Evolutionary conservation across 2,888 invertebrate genomes (phyloP), one percentile per base, ranked within the genome.

Genomic region (Flexamia atlantica): DNA sequence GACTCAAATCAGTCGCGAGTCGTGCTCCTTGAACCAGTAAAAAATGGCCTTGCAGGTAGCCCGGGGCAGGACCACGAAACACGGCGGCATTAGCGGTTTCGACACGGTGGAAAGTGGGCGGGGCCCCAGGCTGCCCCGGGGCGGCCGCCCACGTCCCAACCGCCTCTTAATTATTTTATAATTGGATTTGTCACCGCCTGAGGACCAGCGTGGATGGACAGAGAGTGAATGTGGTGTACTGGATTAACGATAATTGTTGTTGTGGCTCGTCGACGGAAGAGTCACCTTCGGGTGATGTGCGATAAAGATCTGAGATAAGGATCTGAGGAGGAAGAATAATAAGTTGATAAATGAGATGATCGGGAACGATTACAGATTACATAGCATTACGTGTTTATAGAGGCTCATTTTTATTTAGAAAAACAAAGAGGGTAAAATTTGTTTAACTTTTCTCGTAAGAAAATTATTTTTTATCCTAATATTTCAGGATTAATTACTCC

Each of bases 11-110:
- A 57, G 12, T 14, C 30, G 4, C 25, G 28, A 64, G 20, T 64
- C 64, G 64, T 64, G 64, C 64, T 28, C 64, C 64, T 64, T 64
- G 64, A 30, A 14, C 64, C 64, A 28, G 64, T 64, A 64, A 64
- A 64, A 64, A 64, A 64, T 20, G 64, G 64, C 64, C 64, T 64
- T 64, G 64, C 28, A 5, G 64, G 14, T 23, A 5, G 64, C 28
- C 64, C 30, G 64, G n/a, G 64, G 64, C 28, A 28, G 64, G 64
- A 57, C 57, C 50, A 50, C 50, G 50, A 50, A 50, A 50, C 50
- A 3, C 57, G 57, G 9, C 23, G 50, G n/a, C 14, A n/a, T 57
- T 57, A 7, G 57, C 5, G 57, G 57, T 64, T 64, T 64, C 64
- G 64, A 64, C 64, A 64, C 64, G 64, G 28, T 64, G 20, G 64